phyloP scores from a whole-genome alignment of 2,113 vertebrate genomes.

The Sander lucioperca region DNA sequence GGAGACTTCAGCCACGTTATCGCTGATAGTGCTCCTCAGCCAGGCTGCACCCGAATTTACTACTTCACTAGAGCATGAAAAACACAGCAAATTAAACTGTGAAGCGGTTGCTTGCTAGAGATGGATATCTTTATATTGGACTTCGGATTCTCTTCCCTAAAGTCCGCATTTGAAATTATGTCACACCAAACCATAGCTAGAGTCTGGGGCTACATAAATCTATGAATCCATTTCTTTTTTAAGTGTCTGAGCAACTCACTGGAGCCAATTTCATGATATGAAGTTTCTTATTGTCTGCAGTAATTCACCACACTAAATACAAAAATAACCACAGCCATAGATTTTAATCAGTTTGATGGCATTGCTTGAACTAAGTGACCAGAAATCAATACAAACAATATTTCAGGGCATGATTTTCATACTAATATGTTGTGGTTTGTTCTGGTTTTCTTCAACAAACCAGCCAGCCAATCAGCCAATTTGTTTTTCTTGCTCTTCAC shows the following conservation, averaged over 20 bases:
- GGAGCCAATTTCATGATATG: conserved; percentile 59
- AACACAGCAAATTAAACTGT: conserved; percentile 95
- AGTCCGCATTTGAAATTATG: conserved; percentile 84
- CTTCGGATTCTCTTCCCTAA: conserved; percentile 84
- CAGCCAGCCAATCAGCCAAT: not conserved
- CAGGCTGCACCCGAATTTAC: conserved; percentile 91
- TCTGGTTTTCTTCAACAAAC: not conserved
- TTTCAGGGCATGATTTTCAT: not conserved
- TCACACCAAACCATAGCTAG: conserved; percentile 67
- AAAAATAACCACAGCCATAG: conserved; percentile 28
- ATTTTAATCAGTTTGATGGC: conserved; percentile 29
- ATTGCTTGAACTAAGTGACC: conserved; percentile 19
- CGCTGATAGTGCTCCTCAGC: conserved; percentile 91
- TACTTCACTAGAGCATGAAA: conserved; percentile 97
- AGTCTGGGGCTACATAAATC: conserved; percentile 69
- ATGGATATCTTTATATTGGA: conserved; percentile 96
- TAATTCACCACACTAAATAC: conserved; percentile 36
- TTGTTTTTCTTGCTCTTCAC: conserved; percentile 2
- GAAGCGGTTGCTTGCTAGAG: conserved; percentile 91
- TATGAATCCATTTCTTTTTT: conserved; percentile 68
- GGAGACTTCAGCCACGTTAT: conserved; percentile 93
- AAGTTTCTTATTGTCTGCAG: conserved; percentile 57
- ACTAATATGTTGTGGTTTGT: not conserved
- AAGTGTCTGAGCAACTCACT: conserved; percentile 52
- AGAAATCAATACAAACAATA: not conserved